Base-by-base conservation (phyloP, 30 jellyfish, hydroid and myxozoan species). In the Catostylus mosaicus region DNA sequence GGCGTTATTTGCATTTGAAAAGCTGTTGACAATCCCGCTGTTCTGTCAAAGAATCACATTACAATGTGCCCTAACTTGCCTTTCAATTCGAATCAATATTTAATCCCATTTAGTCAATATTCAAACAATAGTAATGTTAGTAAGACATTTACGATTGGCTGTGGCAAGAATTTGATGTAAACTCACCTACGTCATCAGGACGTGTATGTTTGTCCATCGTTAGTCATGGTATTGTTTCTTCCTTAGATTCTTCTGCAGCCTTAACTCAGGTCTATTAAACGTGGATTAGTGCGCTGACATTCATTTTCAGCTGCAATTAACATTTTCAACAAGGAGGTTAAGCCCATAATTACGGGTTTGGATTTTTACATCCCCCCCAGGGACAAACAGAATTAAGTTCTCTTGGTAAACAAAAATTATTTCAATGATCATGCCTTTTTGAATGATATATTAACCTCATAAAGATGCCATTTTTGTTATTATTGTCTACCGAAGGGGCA, bases 1-100 rank as follows among this genome's bases (percentile, higher is more conserved):
- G 31, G 29, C 23, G 0, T 31, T 33, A 34, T 68, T 68, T 68
- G 80, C 80, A 68, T 68, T 33, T 33, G 20, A 24, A 24, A 38
- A 66, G 64, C 14, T 43, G 80, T 23, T 23, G 1, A 1, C 80
- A 35, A 68, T 33, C 54, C 31, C n/a, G 40, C 8, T 37, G 65
- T 32, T 43, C 68, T 30, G 40, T 34, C 46, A 32, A 32, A 50
- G 20, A 14, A 23, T 63, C n/a, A 63, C 64, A 30, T 75, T 26
- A 20, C 43, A 54, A 75, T 30, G 33, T 11, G 66, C 37, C 71
- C 40, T 5, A 3, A 59, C 71, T 6, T 59, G 71, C 19, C 26
- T 59, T 59, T 59, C 71, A 22, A 59, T 1, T 29, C 24, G 37
- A n/a, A 1, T 10, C 37, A 59, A 6, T 52, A 26, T 52, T 52